phyloP scores from a whole-genome alignment of 2,888 invertebrate species.

The Chymomyza procnemis region DNA sequence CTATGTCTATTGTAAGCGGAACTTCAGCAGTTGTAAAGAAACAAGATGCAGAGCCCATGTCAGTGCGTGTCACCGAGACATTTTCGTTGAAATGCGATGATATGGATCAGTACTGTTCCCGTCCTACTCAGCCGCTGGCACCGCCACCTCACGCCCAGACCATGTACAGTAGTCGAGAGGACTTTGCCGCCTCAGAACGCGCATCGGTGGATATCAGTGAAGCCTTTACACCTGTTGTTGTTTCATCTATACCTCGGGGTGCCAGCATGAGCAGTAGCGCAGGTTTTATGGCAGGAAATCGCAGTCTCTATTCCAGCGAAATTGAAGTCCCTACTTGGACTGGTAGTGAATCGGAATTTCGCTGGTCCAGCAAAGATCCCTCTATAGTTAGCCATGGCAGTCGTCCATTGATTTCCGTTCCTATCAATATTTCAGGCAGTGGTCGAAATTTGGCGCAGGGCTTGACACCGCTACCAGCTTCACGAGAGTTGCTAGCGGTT shows the following conservation, averaged over 20 bases:
- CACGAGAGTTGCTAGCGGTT: background rate
- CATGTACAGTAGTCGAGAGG: slow-evolving; percentile 70
- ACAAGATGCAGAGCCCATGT: slow-evolving; percentile 65
- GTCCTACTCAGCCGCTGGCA: slow-evolving; percentile 56
- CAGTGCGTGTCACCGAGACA: slow-evolving; percentile 75
- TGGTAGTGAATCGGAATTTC: slow-evolving; percentile 53
- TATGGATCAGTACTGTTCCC: slow-evolving; percentile 75
- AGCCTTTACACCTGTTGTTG: slow-evolving; percentile 72
- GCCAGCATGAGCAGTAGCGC: slow-evolving; percentile 27
- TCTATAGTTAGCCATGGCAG: slow-evolving; percentile 47
- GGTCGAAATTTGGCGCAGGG: slow-evolving; percentile 26
- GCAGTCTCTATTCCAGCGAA: slow-evolving; percentile 69
- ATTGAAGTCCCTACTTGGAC: slow-evolving; percentile 54
- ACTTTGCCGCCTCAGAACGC: slow-evolving; percentile 61
- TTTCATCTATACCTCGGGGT: slow-evolving; percentile 48
- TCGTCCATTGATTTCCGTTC: slow-evolving; percentile 67
- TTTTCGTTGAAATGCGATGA: slow-evolving; percentile 78
- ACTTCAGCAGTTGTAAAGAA: slow-evolving; percentile 45
- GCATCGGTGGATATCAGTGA: slow-evolving; percentile 60
- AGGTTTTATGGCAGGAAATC: slow-evolving; percentile 71
- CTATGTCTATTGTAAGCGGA: slow-evolving; percentile 63
- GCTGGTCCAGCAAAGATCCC: slow-evolving; percentile 51
- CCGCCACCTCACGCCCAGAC: slow-evolving; percentile 57
- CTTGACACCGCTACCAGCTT: slow-evolving; percentile 28
- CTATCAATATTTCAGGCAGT: slow-evolving; percentile 62